phyloP scores from a whole-genome alignment of 2,888 invertebrate genomes.

The Sminthurinus aureus region DNA sequence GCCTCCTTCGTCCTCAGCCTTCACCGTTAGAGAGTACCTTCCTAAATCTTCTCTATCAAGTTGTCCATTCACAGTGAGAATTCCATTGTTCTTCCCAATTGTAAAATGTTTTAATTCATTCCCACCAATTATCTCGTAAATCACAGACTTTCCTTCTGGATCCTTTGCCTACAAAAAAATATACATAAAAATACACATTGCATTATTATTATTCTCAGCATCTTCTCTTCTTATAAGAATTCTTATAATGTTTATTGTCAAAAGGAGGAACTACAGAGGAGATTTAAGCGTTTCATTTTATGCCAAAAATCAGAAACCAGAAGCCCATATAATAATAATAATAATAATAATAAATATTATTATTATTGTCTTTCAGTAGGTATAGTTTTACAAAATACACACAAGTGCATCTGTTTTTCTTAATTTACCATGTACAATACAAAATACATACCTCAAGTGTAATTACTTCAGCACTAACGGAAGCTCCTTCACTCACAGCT shows the following conservation, averaged over 20 bases:
- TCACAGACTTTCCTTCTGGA: slow-evolving; percentile 70
- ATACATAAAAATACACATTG: no score
- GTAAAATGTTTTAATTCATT: slow-evolving; percentile 88
- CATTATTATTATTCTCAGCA: no score
- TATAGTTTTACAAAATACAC: no score
- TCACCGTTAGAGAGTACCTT: slow-evolving; percentile 82
- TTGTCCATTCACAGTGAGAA: slow-evolving; percentile 83
- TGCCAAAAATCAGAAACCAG: no score
- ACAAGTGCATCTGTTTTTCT: neutral
- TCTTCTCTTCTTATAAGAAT: no score
- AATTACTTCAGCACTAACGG: slow-evolving; percentile 67
- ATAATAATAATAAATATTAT: no score
- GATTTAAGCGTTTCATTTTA: no score
- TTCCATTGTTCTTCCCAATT: slow-evolving; percentile 85
- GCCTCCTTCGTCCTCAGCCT: slow-evolving; percentile 86
- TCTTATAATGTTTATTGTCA: no score
- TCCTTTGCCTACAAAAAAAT: slow-evolving; percentile 50
- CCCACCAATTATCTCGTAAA: slow-evolving; percentile 85
- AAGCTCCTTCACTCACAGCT: slow-evolving; percentile 87
- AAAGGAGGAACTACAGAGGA: no score
- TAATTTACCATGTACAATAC: slow-evolving; percentile 13
- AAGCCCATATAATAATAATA: no score
- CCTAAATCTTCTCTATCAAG: slow-evolving; percentile 89
- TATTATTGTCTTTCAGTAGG: no score
- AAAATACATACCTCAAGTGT: slow-evolving; percentile 59